A percentile compares a stretch with the other conserved stretches of the same genome.
Conservation (phyloP, 2,113 vertebrate genomes). For the Pimephales promelas region DNA sequence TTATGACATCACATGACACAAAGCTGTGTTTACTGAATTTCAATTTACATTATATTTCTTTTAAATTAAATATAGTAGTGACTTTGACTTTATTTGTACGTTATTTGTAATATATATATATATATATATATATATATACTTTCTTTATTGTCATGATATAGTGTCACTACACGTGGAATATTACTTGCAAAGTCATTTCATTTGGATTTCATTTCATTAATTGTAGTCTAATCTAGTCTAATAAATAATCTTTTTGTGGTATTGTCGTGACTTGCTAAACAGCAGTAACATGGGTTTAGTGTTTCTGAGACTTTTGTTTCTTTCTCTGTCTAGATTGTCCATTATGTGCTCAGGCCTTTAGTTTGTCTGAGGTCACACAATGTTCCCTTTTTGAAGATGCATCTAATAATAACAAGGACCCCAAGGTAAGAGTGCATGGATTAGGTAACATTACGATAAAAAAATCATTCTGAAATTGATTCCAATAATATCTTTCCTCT, state of each 20-base stretch:
- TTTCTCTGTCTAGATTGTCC: slow-evolving; percentile 52
- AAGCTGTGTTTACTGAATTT: too few species aligned
- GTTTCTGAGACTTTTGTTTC: neutral
- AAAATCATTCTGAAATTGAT: neutral
- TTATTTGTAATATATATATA: too few species aligned
- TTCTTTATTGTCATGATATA: neutral
- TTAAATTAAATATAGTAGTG: too few species aligned
- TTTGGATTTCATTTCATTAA: neutral
- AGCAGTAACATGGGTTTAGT: neutral
- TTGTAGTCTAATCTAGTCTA: too few species aligned
- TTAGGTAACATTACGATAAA: neutral
- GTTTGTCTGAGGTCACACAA: slow-evolving; percentile 55
- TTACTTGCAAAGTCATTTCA: neutral
- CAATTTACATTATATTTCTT: too few species aligned
- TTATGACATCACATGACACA: too few species aligned
- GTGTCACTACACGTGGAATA: neutral
- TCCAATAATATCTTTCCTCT: neutral
- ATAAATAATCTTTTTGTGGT: neutral
- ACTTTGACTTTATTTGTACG: neutral
- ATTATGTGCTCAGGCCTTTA: slow-evolving; percentile 49
- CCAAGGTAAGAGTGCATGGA: slow-evolving; percentile 49
- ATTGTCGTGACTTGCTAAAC: neutral
- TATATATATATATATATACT: neutral
- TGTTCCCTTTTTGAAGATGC: slow-evolving; percentile 51
- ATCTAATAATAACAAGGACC: neutral